phyloP scores from a whole-genome alignment of 2,113 vertebrate genomes.

The Glaucidium brasilianum region DNA sequence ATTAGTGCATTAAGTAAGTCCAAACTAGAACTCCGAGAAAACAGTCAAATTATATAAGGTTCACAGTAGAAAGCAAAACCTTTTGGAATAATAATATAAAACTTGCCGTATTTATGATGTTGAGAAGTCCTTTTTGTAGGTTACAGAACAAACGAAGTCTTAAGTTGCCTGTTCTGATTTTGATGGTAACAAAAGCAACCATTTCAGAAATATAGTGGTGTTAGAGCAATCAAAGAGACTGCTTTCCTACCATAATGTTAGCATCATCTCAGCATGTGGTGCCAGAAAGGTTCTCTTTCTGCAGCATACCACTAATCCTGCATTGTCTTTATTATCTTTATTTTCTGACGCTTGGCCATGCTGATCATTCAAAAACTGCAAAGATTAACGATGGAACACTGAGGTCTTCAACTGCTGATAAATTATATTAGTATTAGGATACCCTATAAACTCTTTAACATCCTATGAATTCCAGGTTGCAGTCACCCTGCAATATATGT shows the following conservation, averaged over 20 bases:
- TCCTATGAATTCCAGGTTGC: not conserved
- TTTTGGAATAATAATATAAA: not conserved
- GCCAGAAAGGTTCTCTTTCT: conserved; percentile 56
- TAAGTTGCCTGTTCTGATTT: conserved; percentile 61
- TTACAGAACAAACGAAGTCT: conserved; percentile 52
- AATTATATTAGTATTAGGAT: conserved; percentile 16
- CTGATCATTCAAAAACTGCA: not conserved
- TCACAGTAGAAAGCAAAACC: not conserved
- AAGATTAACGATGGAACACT: not conserved
- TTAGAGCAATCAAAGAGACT: conserved; percentile 69
- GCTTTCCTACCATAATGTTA: conserved; percentile 59
- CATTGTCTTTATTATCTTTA: conserved; percentile 58
- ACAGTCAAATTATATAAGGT: not conserved
- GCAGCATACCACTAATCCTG: not conserved
- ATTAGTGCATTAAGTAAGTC: not conserved
- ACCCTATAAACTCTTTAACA: not conserved
- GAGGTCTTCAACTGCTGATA: not conserved
- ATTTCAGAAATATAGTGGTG: conserved; percentile 60
- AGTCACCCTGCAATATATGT: not conserved
- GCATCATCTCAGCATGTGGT: conserved; percentile 64
- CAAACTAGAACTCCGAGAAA: not conserved
- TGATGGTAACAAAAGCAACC: conserved; percentile 59
- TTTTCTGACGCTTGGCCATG: conserved; percentile 21
- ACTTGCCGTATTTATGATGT: not conserved
- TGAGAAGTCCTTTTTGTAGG: conserved; percentile 20